Evolutionary conservation across 2,888 invertebrate genomes (phyloP).

Genomic region (Nemoura dubitans): DNA sequence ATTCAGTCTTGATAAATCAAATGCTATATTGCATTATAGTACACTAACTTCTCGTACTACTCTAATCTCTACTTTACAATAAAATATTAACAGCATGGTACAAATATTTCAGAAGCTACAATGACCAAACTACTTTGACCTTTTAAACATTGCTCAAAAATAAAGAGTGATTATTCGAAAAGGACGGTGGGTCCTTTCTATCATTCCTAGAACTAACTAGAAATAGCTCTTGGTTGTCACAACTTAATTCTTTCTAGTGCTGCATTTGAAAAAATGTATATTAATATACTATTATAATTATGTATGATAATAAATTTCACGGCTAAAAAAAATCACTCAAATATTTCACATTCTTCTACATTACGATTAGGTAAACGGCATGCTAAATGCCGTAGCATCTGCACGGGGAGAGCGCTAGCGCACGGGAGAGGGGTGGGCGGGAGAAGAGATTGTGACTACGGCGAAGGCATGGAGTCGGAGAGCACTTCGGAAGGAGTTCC

Average conservation of each 20-base stretch:
- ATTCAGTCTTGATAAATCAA: constrained; percentile 1
- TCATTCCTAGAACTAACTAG: background rate
- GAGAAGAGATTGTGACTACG: constrained; percentile 54
- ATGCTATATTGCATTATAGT: constrained; percentile 3
- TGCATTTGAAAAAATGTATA: background rate
- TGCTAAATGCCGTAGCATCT: background rate
- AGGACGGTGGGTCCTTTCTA: background rate
- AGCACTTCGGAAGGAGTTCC: constrained; percentile 64
- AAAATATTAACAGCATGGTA: constrained; percentile 1
- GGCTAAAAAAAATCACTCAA: background rate
- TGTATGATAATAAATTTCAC: background rate
- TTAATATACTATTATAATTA: background rate
- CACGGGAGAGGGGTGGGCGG: no score
- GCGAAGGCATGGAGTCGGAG: constrained; percentile 64
- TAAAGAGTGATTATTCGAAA: background rate
- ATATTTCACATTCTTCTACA: background rate
- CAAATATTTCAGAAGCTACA: background rate
- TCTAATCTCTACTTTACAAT: background rate
- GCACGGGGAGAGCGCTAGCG: no score
- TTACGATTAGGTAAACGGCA: background rate
- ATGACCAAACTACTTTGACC: background rate
- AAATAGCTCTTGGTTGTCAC: background rate
- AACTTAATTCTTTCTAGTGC: background rate
- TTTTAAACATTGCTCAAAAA: background rate
- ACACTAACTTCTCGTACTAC: background rate